Evolutionary conservation across 2,888 invertebrate species (phyloP), one percentile per base, ranked within the genome.

Genomic region (Pristionchus mayeri): DNA sequence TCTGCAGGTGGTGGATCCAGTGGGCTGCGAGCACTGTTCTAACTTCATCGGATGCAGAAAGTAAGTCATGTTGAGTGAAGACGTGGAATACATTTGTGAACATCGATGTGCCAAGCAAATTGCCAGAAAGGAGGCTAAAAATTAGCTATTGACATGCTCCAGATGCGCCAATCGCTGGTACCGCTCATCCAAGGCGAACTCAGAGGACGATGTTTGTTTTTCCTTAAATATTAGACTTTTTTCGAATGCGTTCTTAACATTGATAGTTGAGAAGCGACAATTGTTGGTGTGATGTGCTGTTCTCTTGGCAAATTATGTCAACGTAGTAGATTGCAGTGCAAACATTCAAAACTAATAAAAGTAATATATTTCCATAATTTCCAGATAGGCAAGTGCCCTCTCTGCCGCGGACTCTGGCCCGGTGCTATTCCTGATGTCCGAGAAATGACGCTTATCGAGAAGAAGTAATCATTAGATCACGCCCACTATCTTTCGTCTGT

Each of bases 31-130:
- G 11, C 24, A 50, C 18, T 78, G 76, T 30, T 21, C 27, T 2
- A 27, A 27, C 6, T 78, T 78, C 76, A 78, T 78, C 30, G 76
- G 76, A 7, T 78, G 76, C 24, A 50, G 34, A 21, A 78, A 78
- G 76, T 78, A 13, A 40, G 67, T 44, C 13, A 13, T 44, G 44
- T 6, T 44, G 44, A 44, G n/a, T 44, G 44, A 44, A 44, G 44
- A 44, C 44, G 6, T 44, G 6, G 6, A 6, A 44, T 44, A 9
- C 44, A 13, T 44, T 44, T 44, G 44, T 13, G 13, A 44, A 13
- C 44, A 44, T 6, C 44, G 13, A 44, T 44, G 6, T 44, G 13
- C 44, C 44, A 44, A 44, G 13, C 44, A 44, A 44, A 44, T 44
- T 9, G 6, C 44, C 44, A n/a, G n/a, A n/a, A n/a, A n/a, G n/a